Conservation (phyloP, 2,888 invertebrate species). For the Hirtodrosophila histrioides region DNA sequence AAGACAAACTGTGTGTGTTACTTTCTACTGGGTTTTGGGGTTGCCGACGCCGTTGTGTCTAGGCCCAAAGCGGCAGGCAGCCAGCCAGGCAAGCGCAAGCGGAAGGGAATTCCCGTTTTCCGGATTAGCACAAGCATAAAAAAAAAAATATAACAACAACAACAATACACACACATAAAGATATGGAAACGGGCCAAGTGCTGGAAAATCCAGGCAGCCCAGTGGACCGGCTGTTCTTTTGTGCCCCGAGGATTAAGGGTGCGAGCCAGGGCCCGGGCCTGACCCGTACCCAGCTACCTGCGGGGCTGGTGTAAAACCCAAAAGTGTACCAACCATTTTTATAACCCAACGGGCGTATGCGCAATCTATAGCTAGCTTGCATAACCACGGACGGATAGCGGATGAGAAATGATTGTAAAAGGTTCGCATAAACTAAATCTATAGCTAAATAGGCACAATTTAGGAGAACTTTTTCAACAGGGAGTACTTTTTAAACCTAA, state of each 20-base stretch:
- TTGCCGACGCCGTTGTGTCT: constrained; percentile 56
- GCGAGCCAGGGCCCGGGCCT: constrained; percentile 60
- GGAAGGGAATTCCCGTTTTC: constrained; percentile 80
- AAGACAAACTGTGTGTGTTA: constrained; percentile 16
- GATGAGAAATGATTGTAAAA: no score
- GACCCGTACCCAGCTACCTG: constrained; percentile 34
- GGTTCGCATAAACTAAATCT: no score
- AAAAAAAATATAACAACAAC: constrained; percentile 2
- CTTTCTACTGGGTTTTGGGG: constrained; percentile 11
- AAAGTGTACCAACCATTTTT: constrained; percentile 8
- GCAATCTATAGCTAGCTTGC: constrained; percentile 46
- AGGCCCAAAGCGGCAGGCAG: constrained; percentile 13
- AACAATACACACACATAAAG: no score
- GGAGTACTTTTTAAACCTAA: no score
- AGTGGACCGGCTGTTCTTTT: background rate
- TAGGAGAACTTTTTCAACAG: no score
- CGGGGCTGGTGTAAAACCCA: constrained; percentile 25
- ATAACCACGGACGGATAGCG: background rate
- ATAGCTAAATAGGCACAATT: no score
- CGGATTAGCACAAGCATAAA: constrained; percentile 66
- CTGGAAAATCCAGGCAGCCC: constrained; percentile 36
- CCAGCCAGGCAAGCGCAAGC: constrained; percentile 31
- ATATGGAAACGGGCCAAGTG: constrained; percentile 9
- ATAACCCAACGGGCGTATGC: constrained; percentile 61
- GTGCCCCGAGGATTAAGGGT: constrained; percentile 63